A percentile compares a stretch with the other conserved stretches of the same genome.
phyloP scores from a whole-genome alignment of 2,797 vertebrate genomes.

The Myiotriccus ornatus region DNA sequence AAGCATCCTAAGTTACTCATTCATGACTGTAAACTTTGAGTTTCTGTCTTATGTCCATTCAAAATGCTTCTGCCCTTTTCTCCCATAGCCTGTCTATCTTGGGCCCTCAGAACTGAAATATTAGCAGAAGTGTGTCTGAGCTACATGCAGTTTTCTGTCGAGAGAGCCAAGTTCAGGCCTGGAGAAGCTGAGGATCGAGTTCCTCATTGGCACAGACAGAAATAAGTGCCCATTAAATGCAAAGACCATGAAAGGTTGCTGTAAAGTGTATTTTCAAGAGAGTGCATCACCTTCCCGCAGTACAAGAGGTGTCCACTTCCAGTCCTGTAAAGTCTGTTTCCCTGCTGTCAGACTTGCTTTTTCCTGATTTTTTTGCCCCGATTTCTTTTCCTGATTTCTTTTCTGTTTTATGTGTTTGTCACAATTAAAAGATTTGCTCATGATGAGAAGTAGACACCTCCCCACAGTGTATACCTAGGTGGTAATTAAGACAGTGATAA shows the following conservation, averaged over 20 bases:
- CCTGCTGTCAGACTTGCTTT: background rate
- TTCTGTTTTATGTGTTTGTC: background rate
- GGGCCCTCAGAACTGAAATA: background rate
- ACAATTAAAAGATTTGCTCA: background rate
- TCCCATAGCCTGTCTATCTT: background rate
- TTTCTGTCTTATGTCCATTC: background rate
- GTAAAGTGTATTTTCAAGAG: background rate
- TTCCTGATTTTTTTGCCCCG: background rate
- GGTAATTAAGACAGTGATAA: background rate
- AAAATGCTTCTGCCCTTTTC: background rate
- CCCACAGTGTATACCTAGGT: background rate
- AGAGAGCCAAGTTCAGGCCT: background rate
- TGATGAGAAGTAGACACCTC: background rate
- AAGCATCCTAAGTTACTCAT: background rate
- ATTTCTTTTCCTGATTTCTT: background rate
- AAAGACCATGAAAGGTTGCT: background rate
- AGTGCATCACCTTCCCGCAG: background rate
- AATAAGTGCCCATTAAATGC: background rate
- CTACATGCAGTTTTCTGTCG: background rate
- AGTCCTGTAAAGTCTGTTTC: background rate
- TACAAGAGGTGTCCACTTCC: accelerated
- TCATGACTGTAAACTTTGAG: background rate
- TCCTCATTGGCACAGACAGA: background rate
- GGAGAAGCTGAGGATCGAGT: background rate
- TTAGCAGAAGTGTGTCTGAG: background rate